Evolutionary conservation across 2,797 vertebrate genomes (phyloP).

Genomic region (Oreonectes daqikongensis): DNA sequence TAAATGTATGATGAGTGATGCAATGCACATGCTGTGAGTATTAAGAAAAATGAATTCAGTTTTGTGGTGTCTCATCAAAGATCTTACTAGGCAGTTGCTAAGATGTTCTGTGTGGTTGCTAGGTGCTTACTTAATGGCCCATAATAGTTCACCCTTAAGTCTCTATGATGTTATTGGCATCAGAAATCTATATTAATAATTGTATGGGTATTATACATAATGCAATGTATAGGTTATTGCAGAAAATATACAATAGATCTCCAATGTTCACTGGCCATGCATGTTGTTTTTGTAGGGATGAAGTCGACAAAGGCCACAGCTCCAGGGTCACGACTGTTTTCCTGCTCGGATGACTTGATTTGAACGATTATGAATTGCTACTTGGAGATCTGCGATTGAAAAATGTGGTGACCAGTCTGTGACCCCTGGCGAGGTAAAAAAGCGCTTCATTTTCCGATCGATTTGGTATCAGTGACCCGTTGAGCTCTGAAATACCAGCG

Average conservation of each 20-base stretch:
- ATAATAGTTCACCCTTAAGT: no score
- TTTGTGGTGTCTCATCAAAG: not conserved
- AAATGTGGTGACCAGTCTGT: slow-evolving; percentile 8
- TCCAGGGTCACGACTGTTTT: not conserved
- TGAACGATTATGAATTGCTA: not conserved
- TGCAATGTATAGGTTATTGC: not conserved
- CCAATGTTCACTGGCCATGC: not conserved
- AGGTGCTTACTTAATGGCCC: no score
- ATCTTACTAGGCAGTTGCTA: not conserved
- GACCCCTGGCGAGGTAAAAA: slow-evolving; percentile 32
- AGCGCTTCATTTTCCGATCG: slow-evolving; percentile 21
- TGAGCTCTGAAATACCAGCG: slow-evolving; percentile 18
- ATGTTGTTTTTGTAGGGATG: not conserved
- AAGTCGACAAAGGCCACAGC: not conserved
- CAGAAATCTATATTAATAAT: no score
- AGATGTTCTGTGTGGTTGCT: not conserved
- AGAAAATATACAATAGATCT: not conserved
- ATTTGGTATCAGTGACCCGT: slow-evolving; percentile 26
- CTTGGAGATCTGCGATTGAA: slow-evolving; percentile 7
- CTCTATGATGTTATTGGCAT: no score
- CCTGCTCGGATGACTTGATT: slow-evolving; percentile 7
- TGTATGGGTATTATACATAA: no score
- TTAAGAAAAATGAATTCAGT: no score
- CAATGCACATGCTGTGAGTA: not conserved
- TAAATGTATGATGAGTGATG: not conserved